These are phyloP conservation scores for Drosophila nebulosa DNA, from an alignment of 1,140 invertebrate species.

Conservation along the genomic window DNA sequence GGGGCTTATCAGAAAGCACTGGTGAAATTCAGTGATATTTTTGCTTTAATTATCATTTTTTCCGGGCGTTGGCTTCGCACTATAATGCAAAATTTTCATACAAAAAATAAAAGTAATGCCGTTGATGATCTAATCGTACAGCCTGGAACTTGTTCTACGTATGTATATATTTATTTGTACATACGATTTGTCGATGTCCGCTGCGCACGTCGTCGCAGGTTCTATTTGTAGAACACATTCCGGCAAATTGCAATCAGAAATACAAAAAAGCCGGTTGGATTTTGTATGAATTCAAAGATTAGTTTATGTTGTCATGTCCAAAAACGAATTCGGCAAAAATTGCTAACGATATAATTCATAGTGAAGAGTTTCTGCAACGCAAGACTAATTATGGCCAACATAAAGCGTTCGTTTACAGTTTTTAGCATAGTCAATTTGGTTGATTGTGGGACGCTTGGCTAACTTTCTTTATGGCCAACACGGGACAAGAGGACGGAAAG, in stretches of 20 bases:
- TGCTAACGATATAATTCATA: constrained; percentile 34
- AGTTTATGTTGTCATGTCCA: neutral
- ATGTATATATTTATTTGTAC: constrained; percentile 11
- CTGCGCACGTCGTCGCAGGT: constrained; percentile 9
- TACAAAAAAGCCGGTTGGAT: constrained; percentile 28
- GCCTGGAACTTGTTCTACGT: constrained; percentile 35
- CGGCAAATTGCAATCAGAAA: neutral
- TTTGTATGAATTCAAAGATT: neutral
- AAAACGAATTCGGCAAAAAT: neutral
- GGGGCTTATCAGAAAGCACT: constrained; percentile 18
- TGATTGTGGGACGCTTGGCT: constrained; percentile 20
- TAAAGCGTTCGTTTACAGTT: constrained; percentile 32
- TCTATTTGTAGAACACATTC: constrained; percentile 22
- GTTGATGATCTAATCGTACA: constrained; percentile 62
- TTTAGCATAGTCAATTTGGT: neutral
- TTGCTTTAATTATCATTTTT: constrained; percentile 25
- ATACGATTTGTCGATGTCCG: constrained; percentile 5
- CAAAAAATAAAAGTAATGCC: constrained; percentile 29
- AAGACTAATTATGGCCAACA: constrained; percentile 20
- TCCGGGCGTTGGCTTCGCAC: constrained; percentile 42
- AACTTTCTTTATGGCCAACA: constrained; percentile 26
- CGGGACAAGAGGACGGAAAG: neutral
- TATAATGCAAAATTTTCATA: constrained; percentile 63
- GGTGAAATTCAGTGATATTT: constrained; percentile 16
- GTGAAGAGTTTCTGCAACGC: constrained; percentile 14